These are phyloP conservation scores for Lagorchestes hirsutus DNA, from an alignment of 2,797 vertebrate species.

Conservation along the genomic window DNA sequence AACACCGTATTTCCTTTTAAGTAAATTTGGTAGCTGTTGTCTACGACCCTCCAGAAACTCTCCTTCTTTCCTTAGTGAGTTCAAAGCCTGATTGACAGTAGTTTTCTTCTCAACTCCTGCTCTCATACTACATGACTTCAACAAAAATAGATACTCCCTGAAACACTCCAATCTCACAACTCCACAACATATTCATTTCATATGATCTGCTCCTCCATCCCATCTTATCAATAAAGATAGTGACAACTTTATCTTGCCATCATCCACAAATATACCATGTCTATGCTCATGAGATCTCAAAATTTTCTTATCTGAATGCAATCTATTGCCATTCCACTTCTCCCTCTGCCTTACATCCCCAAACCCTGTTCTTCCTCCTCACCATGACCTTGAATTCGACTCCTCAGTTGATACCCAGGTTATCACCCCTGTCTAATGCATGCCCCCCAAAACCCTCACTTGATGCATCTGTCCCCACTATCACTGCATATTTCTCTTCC, in stretches of 20 bases:
- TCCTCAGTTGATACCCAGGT: not conserved
- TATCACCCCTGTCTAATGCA: not conserved
- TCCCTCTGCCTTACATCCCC: not conserved
- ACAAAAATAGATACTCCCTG: not conserved
- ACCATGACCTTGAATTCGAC: not conserved
- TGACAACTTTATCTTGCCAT: not conserved
- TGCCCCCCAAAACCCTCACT: not conserved
- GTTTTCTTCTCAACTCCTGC: not conserved
- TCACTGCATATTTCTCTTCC: not conserved
- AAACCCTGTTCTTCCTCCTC: not conserved
- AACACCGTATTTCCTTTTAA: not conserved
- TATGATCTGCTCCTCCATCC: not conserved
- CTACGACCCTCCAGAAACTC: not conserved
- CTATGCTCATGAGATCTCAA: not conserved
- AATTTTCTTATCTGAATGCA: not conserved
- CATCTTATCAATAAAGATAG: not conserved
- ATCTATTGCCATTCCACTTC: not conserved
- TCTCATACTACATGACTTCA: not conserved
- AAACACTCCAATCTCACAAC: not conserved
- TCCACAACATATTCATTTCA: not conserved
- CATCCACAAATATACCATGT: not conserved
- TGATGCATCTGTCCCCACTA: not conserved
- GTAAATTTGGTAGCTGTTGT: not conserved
- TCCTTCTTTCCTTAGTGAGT: not conserved
- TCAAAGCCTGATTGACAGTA: not conserved